These are phyloP conservation scores for Callopanchax toddi DNA, from an alignment of 2,113 vertebrate genomes.

Conservation along the genomic window DNA sequence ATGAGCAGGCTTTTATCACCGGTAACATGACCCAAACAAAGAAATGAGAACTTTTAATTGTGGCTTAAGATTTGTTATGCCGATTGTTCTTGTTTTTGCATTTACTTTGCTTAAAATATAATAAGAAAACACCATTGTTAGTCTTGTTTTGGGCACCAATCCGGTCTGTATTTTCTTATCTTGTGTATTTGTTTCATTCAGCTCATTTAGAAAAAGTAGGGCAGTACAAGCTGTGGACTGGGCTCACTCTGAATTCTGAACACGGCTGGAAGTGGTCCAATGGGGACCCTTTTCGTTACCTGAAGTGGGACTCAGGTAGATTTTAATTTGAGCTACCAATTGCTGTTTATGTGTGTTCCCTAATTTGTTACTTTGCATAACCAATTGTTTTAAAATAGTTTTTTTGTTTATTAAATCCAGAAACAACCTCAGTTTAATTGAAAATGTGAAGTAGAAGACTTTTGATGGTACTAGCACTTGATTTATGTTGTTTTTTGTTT, in stretches of 20 bases:
- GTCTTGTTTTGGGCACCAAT: no score
- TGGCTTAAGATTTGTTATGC: no score
- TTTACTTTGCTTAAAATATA: no score
- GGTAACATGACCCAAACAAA: constrained; percentile 71
- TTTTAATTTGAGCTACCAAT: background rate
- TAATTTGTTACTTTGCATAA: background rate
- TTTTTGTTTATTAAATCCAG: background rate
- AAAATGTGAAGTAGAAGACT: no score
- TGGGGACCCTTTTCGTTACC: constrained; percentile 86
- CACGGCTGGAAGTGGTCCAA: constrained; percentile 91
- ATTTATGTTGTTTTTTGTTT: background rate
- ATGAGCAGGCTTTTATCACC: constrained; percentile 86
- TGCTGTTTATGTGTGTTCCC: no score
- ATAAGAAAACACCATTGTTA: no score
- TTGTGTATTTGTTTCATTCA: no score
- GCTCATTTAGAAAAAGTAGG: background rate
- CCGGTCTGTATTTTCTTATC: no score
- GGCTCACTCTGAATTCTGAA: constrained; percentile 85
- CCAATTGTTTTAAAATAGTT: background rate
- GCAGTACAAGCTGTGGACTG: constrained; percentile 83
- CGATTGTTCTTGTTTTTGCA: no score
- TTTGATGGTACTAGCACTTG: no score
- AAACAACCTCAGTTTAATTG: no score
- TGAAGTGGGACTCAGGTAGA: constrained; percentile 90
- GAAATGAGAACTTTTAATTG: no score